Evolutionary conservation across 2,888 invertebrate species (phyloP), one percentile per base, ranked within the genome.

Genomic region (Mesorhabditis spiculigera): DNA sequence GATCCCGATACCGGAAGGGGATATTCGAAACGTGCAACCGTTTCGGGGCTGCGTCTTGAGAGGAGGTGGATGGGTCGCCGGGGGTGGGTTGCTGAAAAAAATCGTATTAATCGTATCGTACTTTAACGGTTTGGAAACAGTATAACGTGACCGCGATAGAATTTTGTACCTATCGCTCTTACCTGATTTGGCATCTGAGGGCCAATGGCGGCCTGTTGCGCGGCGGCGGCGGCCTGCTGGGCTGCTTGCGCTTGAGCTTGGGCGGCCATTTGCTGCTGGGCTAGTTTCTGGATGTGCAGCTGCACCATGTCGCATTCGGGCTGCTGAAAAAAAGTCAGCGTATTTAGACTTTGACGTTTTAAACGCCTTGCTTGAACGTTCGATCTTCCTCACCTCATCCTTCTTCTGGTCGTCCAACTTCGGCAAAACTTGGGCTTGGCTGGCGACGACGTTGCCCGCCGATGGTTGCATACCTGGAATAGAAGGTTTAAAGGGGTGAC

Each of bases 21-120:
- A 98, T 98, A 90, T 98, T 98, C 87, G 95, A 96, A 87, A 98
- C 96, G 89, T 98, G 97, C 84, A 98, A 91, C 87, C 98, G 90
- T 88, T 98, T 82, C 43, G 81, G 79, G 64, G 73, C 78, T 65
- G 70, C 70, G 67, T 73, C 71, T 6, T 63, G 13, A 1, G 63
- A 8, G 28, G 63, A 63, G n/a, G 78, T 76, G 73, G 74, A 75
- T 66, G 78, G 78, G 3, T 50, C 58, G n/a, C 58, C 58, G 58
- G 58, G 10, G 74, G 75, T 75, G 69, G 73, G 73, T 68, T 75
- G 73, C 63, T n/a, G n/a, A n/a, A n/a, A n/a, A n/a, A n/a, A n/a
- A n/a, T n/a, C n/a, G n/a, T n/a, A n/a, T n/a, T n/a, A n/a, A n/a
- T n/a, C n/a, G n/a, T n/a, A n/a, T n/a, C n/a, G n/a, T n/a, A n/a